Percentiles rank a stretch among this genome's conserved stretches.
These are phyloP conservation scores for Drosophila pseudotalamancana DNA, from an alignment of 2,888 invertebrate genomes.

Conservation along the genomic window DNA sequence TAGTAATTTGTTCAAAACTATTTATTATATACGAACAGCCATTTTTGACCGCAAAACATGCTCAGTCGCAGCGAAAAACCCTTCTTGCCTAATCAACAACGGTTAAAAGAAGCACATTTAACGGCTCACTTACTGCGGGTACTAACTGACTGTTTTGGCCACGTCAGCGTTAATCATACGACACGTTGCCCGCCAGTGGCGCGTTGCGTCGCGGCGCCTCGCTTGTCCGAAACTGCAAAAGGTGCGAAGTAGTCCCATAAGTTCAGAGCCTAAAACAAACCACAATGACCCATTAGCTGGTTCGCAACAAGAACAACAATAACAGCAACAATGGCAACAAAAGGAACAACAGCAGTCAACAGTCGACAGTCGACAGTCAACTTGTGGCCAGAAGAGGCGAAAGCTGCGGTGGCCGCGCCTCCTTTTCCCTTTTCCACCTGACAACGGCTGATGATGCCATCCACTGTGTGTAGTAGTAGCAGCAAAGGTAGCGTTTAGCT, in stretches of 20 bases:
- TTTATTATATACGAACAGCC: neutral
- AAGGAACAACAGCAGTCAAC: too few relatives aligned
- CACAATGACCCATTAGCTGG: slow-evolving; percentile 63
- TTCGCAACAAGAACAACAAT: slow-evolving; percentile 44
- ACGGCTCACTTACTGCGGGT: neutral
- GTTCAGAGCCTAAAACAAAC: slow-evolving; percentile 47
- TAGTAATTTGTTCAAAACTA: neutral
- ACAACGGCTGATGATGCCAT: slow-evolving; percentile 18
- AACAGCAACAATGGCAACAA: slow-evolving; percentile 47
- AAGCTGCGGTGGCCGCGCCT: slow-evolving; percentile 5
- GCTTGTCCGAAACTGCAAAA: slow-evolving; percentile 35
- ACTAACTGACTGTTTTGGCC: neutral
- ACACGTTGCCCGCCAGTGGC: slow-evolving; percentile 48
- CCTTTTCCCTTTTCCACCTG: slow-evolving; percentile 2
- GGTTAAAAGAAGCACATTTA: neutral
- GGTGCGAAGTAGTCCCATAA: slow-evolving; percentile 31
- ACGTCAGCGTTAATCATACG: slow-evolving; percentile 51
- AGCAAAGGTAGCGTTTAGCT: slow-evolving; percentile 26
- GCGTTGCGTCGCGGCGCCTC: slow-evolving; percentile 2
- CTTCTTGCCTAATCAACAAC: neutral
- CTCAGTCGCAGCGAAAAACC: neutral
- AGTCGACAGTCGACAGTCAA: slow-evolving; percentile 13
- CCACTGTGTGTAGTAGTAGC: slow-evolving; percentile 20
- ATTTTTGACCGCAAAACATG: neutral
- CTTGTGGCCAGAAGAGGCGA: slow-evolving; percentile 12